Evolutionary conservation across 2,888 invertebrate species (phyloP), one percentile per base, ranked within the genome.

Genomic region (Choristoneura rosaceana): DNA sequence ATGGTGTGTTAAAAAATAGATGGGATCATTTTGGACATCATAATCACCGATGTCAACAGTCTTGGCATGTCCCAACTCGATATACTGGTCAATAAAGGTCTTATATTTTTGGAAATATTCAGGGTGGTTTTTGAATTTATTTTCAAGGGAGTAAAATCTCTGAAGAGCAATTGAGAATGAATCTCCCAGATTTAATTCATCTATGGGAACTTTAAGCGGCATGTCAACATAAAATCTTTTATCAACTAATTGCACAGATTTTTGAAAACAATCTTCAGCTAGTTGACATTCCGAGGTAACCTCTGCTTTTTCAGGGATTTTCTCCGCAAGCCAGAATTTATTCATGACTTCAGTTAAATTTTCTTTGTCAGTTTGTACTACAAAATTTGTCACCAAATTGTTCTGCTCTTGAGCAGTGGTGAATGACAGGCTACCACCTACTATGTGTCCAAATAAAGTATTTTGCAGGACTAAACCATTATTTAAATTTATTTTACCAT

Each of bases 11-110:
- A 68, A 7, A 33, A 68, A 68, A 25, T 58, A 68, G 5, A 58
- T 7, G 2, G 67, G 59, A 14, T 45, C 58, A 47, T 60, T 60
- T 15, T 59, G 5, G 2, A 60, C 9, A 10, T 59, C 58, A 47
- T 60, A 68, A 68, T 59, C 15, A 43, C 17, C 15, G 3, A 68
- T 59, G 45, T 68, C 67, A 38, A 68, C 60, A 41, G 34, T 59
- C 17, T 68, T 68, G n/a, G 67, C 67, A 55, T 68, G 67, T 17
- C 67, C 47, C 17, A 68, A 45, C 7, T 17, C 12, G 47, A 68
- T 4, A 68, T 68, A 68, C 25, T 68, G 15, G 0, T 68, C 25
- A 9, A 60, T 68, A 47, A 68, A 47, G 3, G 59, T 17, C 25
- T 59, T 60, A 60, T 68, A 68, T 60, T 60, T 25, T 14, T 59